These are phyloP conservation scores for Agrochola macilenta DNA, from an alignment of 2,888 invertebrate species.

Conservation along the genomic window DNA sequence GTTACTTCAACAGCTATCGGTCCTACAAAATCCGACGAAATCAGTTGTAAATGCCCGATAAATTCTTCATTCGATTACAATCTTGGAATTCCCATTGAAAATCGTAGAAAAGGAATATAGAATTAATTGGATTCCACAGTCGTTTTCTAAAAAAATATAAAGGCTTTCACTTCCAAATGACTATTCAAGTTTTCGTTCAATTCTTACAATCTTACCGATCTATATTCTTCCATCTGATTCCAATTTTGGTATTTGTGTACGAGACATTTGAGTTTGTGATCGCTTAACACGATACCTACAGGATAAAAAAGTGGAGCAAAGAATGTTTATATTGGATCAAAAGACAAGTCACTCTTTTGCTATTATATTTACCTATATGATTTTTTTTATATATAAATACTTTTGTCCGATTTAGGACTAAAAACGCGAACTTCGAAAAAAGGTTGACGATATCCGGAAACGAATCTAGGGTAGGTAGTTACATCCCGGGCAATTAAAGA, in stretches of 20 bases:
- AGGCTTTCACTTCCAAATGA: neutral
- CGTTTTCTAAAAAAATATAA: neutral
- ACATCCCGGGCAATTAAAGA: neutral
- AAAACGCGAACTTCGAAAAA: neutral
- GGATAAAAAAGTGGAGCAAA: neutral
- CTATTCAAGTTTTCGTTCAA: neutral
- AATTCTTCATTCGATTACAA: neutral
- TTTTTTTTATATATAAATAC: neutral
- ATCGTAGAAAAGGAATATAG: neutral
- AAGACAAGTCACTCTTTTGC: neutral
- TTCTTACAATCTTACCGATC: neutral
- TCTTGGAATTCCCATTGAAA: constrained; percentile 13
- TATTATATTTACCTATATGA: neutral
- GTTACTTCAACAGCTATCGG: neutral
- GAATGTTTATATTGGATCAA: neutral
- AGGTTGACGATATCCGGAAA: neutral
- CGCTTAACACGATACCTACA: neutral
- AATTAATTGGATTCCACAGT: constrained; percentile 23
- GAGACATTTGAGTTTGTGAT: neutral
- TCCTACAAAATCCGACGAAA: neutral
- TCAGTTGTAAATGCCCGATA: neutral
- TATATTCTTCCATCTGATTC: neutral
- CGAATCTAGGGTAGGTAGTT: neutral
- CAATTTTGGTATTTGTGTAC: neutral
- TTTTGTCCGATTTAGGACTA: neutral